Base-by-base conservation (phyloP, 2,888 invertebrate genomes). In the Steinernema scapterisci region DNA sequence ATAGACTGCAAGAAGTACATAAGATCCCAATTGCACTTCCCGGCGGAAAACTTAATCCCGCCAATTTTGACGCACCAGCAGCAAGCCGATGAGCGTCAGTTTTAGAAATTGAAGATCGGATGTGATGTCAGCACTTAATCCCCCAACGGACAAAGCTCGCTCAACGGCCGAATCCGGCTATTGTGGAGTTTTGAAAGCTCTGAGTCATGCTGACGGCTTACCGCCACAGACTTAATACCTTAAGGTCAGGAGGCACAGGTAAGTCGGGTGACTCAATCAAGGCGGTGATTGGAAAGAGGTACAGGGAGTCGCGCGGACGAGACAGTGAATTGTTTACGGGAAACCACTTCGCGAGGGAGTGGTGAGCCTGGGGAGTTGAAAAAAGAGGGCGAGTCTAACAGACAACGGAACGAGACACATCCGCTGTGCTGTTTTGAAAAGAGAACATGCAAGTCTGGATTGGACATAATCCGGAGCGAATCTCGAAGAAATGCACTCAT, bases 361-460 rank as follows among this genome's bases (percentile, higher is more conserved):
- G 31, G 63, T 16, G 11, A 19, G 52, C 52, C 63, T 63, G 31
- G 63, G 63, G 63, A 63, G 63, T 31, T 63, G 38, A 31, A 63
- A 63, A 31, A 16, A 25, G 31, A 63, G 13, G 63, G 63, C 31
- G 63, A 63, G 63, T 63, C 63, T 31, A 63, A 31, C 63, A 6
- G 38, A 63, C 38, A 48, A 63, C 63, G 1, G 31, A 27, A 63
- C 63, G 27, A 63, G 63, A 63, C 63, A 25, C 38, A 63, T 25
- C 21, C 31, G 63, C 27, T 31, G 63, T 48, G 16, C 19, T 48
- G 48, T 63, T 63, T 63, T 63, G 25, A 63, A 63, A 63, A 63
- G 31, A 63, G 27, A n/a, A 13, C 48, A 16, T 31, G 63, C 38
- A 63, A 63, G 63, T 27, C 38, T 63, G 63, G 63, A 38, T 63